Evolutionary conservation across 2,888 invertebrate species (phyloP), one percentile per base, ranked within the genome.

Genomic region (Aleiodes testaceus): DNA sequence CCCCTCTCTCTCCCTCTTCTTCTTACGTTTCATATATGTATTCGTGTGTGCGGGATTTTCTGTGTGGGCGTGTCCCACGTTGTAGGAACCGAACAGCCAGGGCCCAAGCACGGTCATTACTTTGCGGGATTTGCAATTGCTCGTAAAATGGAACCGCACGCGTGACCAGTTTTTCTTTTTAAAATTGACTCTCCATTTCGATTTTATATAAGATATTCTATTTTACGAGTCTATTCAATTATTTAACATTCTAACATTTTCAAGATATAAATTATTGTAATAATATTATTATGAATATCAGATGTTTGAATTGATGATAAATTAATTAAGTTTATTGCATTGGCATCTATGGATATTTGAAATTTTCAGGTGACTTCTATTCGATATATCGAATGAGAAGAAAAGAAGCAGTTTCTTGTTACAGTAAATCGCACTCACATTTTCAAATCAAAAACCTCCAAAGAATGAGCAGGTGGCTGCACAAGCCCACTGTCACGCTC

Each of bases 401-500:
- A 49, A 49, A 20, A 22, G 22, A 52, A 73, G 71, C 53, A 44
- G 12, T 14, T 63, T 47, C 36, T 52, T 52, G 50, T 66, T 65
- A 4, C 53, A 52, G 67, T 63, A 14, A 36, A 22, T 66, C 66
- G 53, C 30, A 64, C 45, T 66, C 49, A 61, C 65, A 66, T 68
- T 50, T 52, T 55, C 47, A 64, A 36, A 70, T 70, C 72, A 69
- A 63, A 70, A 69, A 74, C 72, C 74, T 68, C 70, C 80, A 79
- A 81, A 80, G 85, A 85, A 86, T 83, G 84, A 82, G 85, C 87
- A 87, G 86, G 86, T 87, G 87, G 83, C 77, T 81, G 78, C 72
- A 80, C 81, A 73, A 72, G 70, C 83, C 85, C 85, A 86, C 85
- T 86, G 86, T 86, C 87, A 86, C 86, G 87, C 86, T 85, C 75